phyloP scores from a whole-genome alignment of 2,113 vertebrate genomes.

The Suricata suricatta region DNA sequence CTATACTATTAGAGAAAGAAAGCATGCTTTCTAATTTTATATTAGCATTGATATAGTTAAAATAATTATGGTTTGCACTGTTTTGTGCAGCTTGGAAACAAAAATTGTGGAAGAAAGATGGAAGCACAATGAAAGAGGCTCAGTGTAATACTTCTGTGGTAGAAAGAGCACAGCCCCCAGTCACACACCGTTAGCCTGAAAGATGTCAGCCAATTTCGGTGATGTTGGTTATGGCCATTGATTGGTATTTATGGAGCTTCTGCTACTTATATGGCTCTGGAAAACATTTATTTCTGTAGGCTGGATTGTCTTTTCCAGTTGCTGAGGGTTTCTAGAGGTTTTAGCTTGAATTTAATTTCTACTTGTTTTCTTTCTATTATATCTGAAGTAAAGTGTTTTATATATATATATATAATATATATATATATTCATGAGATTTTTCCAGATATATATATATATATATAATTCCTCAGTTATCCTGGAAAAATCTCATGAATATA shows the following conservation, averaged over 20 bases:
- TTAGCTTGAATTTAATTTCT: slow-evolving; percentile 30
- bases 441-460: no score
- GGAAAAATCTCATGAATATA: neutral
- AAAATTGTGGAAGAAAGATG: neutral
- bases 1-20: neutral
- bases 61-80: neutral
- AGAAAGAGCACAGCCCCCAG: neutral
- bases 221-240: neutral
- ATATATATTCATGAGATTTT: no score
- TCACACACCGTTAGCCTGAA: neutral
- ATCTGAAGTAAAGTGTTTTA: neutral
- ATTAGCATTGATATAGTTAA: neutral
- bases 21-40: neutral
- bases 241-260: neutral
- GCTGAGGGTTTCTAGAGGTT: neutral
- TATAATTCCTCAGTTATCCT: neutral
- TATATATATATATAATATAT: neutral
- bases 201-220: neutral
- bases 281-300: neutral
- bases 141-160: neutral
- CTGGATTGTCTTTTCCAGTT: neutral
- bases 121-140: neutral
- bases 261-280: neutral
- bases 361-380: slow-evolving; percentile 7
- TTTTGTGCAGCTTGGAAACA: slow-evolving; percentile 15